Base-by-base conservation (phyloP, 2,888 invertebrate genomes). In the Leptopilina myrica region DNA sequence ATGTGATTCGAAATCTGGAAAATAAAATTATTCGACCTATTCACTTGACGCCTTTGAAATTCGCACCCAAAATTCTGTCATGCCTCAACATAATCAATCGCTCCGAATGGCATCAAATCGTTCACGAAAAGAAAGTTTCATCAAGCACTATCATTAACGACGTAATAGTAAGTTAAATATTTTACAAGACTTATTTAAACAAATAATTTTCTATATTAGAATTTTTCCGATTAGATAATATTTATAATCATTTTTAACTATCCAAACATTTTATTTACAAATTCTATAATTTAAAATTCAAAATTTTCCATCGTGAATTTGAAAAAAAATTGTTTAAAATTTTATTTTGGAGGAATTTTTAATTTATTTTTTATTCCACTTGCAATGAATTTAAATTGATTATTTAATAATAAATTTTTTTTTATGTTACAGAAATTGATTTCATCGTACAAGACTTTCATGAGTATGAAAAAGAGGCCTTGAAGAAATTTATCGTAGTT, bases 31-130 rank as follows among this genome's bases (percentile, higher is more conserved):
- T 53, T 33, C 73, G 53, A 15, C 53, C 56, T 7, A 53, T 73
- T n/a, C 73, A 73, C 40, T 33, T 73, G n/a, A 73, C 73, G 15
- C 73, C 73, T n/a, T 73, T 73, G 40, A 73, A 73, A 56, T 56
- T n/a, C 9, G 33, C 40, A 5, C 33, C 40, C 14, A 53, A 33
- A 33, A 73, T 73, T 33, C 40, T 73, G 7, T 33, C 33, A 5
- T 56, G 40, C 14, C 14, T 73, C 14, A 73, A 73, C n/a, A 56
- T 73, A n/a, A 59, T 73, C 11, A 56, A 33, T 8, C n/a, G 26
- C 8, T 12, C 33, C 9, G 73, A 56, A 9, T 14, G 53, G 26
- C 14, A 73, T 33, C 1, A 11, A 15, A 56, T 26, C 15, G 2
- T 73, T 33, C n/a, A 20, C 2, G 11, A n/a, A 43, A 67, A 67